phyloP scores from a whole-genome alignment of 2,888 invertebrate species.

The Drosophila austrosaltans region DNA sequence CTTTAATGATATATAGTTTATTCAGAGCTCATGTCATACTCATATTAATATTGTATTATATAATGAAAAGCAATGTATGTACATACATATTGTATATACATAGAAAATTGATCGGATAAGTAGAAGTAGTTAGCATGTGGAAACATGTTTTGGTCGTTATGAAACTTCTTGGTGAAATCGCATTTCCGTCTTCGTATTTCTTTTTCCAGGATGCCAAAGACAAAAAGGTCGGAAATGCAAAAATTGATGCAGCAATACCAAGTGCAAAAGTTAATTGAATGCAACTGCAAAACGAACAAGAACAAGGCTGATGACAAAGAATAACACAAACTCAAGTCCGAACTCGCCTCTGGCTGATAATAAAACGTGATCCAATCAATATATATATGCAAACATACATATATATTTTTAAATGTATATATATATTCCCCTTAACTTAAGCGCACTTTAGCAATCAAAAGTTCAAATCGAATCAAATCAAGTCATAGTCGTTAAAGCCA shows the following conservation, averaged over 20 bases:
- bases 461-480: conserved; percentile 11
- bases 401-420: not conserved
- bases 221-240: conserved; percentile 77
- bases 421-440: conserved; percentile 1
- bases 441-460: conserved; percentile 11
- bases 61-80: too few species aligned
- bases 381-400: not conserved
- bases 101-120: not conserved
- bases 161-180: conserved; percentile 45
- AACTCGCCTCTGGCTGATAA: conserved; percentile 5
- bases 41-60: too few species aligned
- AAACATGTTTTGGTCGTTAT: not conserved
- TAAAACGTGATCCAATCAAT: conserved; percentile 12
- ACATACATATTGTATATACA: conserved; percentile 10
- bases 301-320: conserved; percentile 34
- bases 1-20: too few species aligned
- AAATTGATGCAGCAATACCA: conserved; percentile 72
- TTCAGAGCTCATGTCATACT: too few species aligned
- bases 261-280: conserved; percentile 44
- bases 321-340: conserved; percentile 23
- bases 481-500: not conserved
- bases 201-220: conserved; percentile 83
- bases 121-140: not conserved
- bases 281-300: conserved; percentile 17
- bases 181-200: conserved; percentile 62